phyloP scores from a whole-genome alignment of 2,113 vertebrate genomes.

The Scolopax mira region DNA sequence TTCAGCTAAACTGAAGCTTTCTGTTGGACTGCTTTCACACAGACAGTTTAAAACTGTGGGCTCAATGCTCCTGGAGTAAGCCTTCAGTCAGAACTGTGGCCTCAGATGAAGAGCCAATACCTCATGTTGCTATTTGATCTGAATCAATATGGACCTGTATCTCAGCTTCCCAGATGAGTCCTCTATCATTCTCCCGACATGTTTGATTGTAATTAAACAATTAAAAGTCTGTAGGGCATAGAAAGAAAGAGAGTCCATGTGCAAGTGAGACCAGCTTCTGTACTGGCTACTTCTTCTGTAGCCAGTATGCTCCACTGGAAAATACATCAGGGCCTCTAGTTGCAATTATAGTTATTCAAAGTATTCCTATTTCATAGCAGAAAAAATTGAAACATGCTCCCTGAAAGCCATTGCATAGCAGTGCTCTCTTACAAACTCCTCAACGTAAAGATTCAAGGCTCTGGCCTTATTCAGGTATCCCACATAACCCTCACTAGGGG shows the following conservation, averaged over 20 bases:
- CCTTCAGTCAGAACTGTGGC: neutral
- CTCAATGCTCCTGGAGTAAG: neutral
- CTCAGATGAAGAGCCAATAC: neutral
- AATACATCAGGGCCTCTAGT: neutral
- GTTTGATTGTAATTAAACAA: neutral
- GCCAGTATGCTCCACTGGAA: neutral
- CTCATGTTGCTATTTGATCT: neutral
- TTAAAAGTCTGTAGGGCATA: neutral
- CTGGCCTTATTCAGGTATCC: neutral
- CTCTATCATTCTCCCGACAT: rapidly evolving
- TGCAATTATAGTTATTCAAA: neutral
- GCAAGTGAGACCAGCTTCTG: neutral
- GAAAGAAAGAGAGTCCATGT: neutral
- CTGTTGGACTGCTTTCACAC: neutral
- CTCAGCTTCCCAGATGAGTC: neutral
- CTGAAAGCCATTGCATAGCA: neutral
- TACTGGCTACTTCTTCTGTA: neutral
- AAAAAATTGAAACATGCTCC: neutral
- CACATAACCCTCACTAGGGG: neutral
- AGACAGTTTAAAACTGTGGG: neutral
- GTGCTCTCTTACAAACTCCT: neutral
- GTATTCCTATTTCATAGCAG: neutral
- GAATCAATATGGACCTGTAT: neutral
- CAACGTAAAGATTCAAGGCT: neutral
- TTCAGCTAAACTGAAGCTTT: neutral